Evolutionary conservation across 1,140 invertebrate genomes (phyloP).

Genomic region (Brachionus koreanus): DNA sequence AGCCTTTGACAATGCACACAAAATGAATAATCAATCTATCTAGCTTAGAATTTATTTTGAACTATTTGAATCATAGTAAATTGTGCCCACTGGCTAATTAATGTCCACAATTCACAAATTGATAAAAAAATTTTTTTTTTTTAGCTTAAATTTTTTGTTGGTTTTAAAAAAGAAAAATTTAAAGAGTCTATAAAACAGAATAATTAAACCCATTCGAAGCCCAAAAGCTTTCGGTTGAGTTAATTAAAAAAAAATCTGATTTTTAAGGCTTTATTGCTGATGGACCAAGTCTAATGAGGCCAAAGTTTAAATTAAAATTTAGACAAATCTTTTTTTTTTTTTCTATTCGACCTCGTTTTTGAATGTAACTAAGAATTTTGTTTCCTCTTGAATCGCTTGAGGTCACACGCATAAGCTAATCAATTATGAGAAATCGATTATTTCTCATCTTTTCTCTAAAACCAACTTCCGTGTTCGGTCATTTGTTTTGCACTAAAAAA

Average conservation of each 20-base stretch:
- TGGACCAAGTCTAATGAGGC: not conserved
- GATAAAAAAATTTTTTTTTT: not conserved
- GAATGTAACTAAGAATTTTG: conserved; percentile 20
- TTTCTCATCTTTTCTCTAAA: not conserved
- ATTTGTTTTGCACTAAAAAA: not conserved
- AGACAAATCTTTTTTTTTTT: not conserved
- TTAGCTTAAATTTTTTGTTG: not conserved
- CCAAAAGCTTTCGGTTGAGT: conserved; percentile 9
- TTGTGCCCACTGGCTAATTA: not conserved
- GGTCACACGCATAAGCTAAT: conserved; percentile 14
- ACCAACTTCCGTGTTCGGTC: not conserved
- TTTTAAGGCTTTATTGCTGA: not conserved
- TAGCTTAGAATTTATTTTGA: not conserved
- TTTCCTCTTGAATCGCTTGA: not conserved
- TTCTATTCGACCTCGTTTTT: conserved; percentile 14
- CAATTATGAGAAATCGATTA: not conserved
- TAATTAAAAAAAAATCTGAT: conserved; percentile 30
- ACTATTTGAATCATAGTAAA: not conserved
- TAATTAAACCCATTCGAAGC: not conserved
- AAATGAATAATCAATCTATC: conserved; percentile 4
- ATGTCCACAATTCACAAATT: not conserved
- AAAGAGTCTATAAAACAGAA: not conserved
- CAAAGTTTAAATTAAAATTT: not conserved
- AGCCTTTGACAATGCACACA: not conserved
- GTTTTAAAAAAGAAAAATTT: not conserved